Base-by-base conservation (phyloP, 2,797 vertebrate genomes). In the Anableps anableps region DNA sequence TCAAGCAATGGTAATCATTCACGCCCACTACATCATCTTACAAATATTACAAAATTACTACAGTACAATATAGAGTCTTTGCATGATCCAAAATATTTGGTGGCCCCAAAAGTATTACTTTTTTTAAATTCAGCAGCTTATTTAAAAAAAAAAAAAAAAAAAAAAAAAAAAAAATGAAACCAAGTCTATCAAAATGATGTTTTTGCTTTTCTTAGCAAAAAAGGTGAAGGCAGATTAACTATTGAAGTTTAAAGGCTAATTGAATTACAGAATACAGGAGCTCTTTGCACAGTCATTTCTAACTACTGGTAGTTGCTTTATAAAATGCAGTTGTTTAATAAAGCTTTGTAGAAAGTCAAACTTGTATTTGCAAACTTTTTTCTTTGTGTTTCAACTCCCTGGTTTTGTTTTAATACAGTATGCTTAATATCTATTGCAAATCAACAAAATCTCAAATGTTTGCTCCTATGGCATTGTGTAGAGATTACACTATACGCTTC, bases 41-140 rank as follows among this genome's bases (percentile, higher is more conserved):
- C 97, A 99, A 99, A 99, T 97, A 97, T 98, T 99, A 99, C 98
- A 99, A 99, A 99, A 98, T 97, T 98, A 99, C 97, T 98, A 99
- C 97, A 99, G 96, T 99, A 99, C 97, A 99, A 98, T 99, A 99
- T 99, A 99, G 97, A 99, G 97, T 98, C 97, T 99, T 97, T 98
- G 98, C 97, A 99, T 98, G 98, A 98, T 99, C 96, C 97, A 99
- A 99, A 99, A 99, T 98, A 98, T 97, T 98, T 99, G 97, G 97
- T 99, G 97, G 98, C 97, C 98, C 98, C 97, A 96, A 97, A 98
- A 96, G 89, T 93, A 91, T 92, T 96, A 96, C 93, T 96, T 93
- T 93, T 96, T 97, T 96, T 95, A 96, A 97, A 97, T 97, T 98
- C 96, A 98, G 97, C 97, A 99, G 97, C 96, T 98, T 97, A 97